phyloP scores from a whole-genome alignment of 2,113 vertebrate species.

The Ptychochromis oligacanthus region DNA sequence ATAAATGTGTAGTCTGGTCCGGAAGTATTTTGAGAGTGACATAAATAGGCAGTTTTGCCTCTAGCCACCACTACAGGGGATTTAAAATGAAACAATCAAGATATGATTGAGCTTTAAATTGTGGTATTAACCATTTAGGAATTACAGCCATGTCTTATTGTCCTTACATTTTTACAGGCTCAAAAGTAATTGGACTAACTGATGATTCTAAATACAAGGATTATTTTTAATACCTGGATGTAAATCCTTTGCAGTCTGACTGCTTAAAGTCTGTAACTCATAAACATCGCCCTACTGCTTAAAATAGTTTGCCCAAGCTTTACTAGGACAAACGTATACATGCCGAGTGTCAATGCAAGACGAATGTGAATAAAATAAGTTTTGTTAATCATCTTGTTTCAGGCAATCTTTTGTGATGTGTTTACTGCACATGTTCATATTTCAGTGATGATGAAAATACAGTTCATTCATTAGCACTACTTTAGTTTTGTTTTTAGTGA shows the following conservation, averaged over 20 bases:
- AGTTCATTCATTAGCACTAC: background rate
- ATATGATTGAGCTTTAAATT: background rate
- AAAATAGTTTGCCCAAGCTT: background rate
- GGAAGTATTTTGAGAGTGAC: background rate
- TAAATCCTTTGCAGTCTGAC: background rate
- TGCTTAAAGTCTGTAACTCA: background rate
- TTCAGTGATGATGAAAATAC: background rate
- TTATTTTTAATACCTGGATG: background rate
- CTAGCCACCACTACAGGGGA: background rate
- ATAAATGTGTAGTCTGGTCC: background rate
- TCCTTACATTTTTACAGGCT: background rate
- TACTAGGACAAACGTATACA: background rate
- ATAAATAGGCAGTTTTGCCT: background rate
- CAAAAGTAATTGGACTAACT: background rate
- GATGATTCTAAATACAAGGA: background rate
- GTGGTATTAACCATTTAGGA: background rate
- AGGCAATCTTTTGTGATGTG: background rate
- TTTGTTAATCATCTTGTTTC: background rate
- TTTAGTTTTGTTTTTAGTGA: background rate
- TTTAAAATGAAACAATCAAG: background rate
- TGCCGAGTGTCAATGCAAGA: background rate
- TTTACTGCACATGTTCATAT: background rate
- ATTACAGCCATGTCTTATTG: background rate
- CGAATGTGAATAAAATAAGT: background rate
- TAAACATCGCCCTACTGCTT: background rate